Percentiles rank a stretch among this genome's conserved stretches.
Conservation (phyloP, 2,797 vertebrate species). For the Petrocephalus schoutedeni region DNA sequence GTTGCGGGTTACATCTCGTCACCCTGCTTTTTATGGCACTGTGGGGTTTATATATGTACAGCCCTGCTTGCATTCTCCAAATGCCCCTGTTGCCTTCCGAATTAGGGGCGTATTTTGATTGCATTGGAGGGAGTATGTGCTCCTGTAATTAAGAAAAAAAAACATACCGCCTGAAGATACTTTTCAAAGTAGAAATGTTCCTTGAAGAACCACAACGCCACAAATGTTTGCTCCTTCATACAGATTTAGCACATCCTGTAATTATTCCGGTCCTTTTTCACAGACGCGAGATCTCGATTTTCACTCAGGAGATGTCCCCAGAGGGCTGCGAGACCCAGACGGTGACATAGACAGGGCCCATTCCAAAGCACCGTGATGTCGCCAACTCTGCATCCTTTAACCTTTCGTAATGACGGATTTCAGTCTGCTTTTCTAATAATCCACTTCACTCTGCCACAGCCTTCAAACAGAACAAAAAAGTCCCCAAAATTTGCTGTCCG, state of each 20-base stretch:
- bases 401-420: background rate
- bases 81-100: background rate
- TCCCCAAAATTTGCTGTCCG: background rate
- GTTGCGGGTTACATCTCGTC: background rate
- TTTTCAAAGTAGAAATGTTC: constrained; percentile 14
- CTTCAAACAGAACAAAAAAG: background rate
- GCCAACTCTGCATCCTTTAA: background rate
- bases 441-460: background rate
- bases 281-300: constrained; percentile 5
- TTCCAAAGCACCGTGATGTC: background rate
- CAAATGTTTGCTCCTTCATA: background rate
- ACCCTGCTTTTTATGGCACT: background rate
- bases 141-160: constrained; percentile 1
- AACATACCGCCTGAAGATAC: background rate
- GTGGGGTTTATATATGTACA: background rate
- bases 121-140: background rate
- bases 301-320: background rate
- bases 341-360: background rate
- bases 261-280: background rate
- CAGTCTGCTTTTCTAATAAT: background rate
- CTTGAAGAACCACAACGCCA: background rate
- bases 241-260: background rate
- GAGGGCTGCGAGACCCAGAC: background rate
- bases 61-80: background rate
- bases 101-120: background rate